Conservation (phyloP, 2,797 vertebrate genomes). For the Hypotaenidia philippensis region DNA sequence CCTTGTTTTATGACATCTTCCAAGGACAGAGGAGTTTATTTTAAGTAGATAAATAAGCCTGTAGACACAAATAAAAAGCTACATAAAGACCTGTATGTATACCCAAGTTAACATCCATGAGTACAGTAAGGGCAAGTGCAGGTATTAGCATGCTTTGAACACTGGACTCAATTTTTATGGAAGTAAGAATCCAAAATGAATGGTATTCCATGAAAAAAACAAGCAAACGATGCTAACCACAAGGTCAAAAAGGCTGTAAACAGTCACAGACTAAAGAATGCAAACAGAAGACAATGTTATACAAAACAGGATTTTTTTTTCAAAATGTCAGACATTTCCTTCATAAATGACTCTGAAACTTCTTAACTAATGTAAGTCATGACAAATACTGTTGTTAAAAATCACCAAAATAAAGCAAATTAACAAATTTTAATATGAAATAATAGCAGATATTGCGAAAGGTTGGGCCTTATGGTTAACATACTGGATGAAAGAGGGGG, state of each 20-base stretch:
- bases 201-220: background rate
- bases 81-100: background rate
- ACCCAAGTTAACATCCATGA: background rate
- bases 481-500: background rate
- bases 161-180: background rate
- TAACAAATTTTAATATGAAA: background rate
- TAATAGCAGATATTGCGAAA: background rate
- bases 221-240: background rate
- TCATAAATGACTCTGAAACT: background rate
- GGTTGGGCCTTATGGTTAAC: background rate
- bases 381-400: background rate
- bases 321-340: background rate
- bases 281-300: background rate
- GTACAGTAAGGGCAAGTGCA: background rate
- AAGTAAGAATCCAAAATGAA: background rate
- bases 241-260: background rate
- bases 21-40: background rate
- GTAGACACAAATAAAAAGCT: background rate
- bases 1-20: background rate
- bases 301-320: background rate
- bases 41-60: background rate
- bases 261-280: background rate
- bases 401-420: background rate
- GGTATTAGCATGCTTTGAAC: background rate
- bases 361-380: background rate